Base-by-base conservation (phyloP, 2,888 invertebrate genomes). In the Macrosoma leucophasiata region DNA sequence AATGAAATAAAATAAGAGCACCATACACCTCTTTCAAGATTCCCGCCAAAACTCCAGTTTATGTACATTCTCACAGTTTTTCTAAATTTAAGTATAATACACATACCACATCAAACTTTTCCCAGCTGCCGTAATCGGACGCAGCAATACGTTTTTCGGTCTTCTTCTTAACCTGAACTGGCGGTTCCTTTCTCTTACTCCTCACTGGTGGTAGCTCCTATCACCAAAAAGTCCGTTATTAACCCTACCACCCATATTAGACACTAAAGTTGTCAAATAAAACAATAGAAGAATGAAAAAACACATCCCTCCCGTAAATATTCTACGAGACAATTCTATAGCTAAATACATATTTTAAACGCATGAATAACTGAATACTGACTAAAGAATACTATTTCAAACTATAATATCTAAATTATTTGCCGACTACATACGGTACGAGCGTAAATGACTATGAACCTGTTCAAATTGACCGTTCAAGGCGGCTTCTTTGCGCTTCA, bases 91-190 rank as follows among this genome's bases (percentile, higher is more conserved):
- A 13, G 17, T 28, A 4, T 8, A 13, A 12, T 20, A 13, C 29
- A 69, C 86, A 77, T 71, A 91, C 91, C 58, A 86, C 91, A 86
- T 94, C 91, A 86, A 90, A 93, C 55, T 90, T 90, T 18, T 93
- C 92, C 93, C 93, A 94, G 27, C 90, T 84, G 17, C 78, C 51
- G 69, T 93, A 93, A 70, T 93, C 91, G 32, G 77, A 86, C 0
- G 88, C 73, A 34, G 79, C 70, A 19, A 91, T 89, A 47, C 86
- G 76, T 46, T 85, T 84, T 17, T 69, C 71, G 0, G 53, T 50
- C 30, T 59, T 62, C 43, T 75, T 77, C 33, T 55, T 58, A 1
- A 50, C 58, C 19, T 59, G 55, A 3, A 70, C 48, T 6, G 71
- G 67, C n/a, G 64, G 72, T 27, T 78, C 78, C 44, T 73, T 77